Base-by-base conservation (phyloP, 2,113 vertebrate species). In the Xenopus borealis region DNA sequence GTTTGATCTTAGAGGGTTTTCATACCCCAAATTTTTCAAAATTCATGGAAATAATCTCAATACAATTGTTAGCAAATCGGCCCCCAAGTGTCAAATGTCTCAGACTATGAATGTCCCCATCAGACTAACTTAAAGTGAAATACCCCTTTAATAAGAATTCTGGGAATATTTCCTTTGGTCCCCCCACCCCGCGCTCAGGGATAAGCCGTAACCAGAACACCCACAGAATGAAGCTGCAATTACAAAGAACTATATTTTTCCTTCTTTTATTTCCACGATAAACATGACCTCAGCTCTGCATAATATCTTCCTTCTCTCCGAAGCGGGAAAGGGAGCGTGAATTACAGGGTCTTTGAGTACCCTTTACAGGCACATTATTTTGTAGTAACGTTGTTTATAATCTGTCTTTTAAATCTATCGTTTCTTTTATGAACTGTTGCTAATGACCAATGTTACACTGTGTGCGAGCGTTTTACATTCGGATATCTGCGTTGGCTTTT, bases 401-500 rank as follows among this genome's bases (percentile, higher is more conserved):
- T 70, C 67, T 62, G 46, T 70, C 74, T 77, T 77, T 77, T 77
- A 64, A 70, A 69, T 77, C 74, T 70, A 44, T 77, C 59, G 58
- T 64, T 55, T 77, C 67, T 77, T 77, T 77, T 77, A 70, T 70
- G 67, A 77, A 77, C 59, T 70, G 74, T 77, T 77, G 74, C 74
- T 77, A 77, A 77, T 77, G 74, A 70, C 66, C 67, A 64, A 33
- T 62, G 74, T 77, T 64, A 77, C 74, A 77, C 74, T 77, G 59
- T 23, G 66, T 23, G 67, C 74, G 45, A 70, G 67, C 59, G 30
- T 70, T 70, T 76, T 64, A 55, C 66, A 64, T 62, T 64, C 61
- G 23, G 64, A 77, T 69, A 69, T 75, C 68, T 58, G 66, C n/a
- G 74, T 70, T 70, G 74, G 74, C 67, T 70, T 77, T 77, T 77